Base-by-base conservation (phyloP, 2,797 vertebrate genomes). In the Micromesistius poutassou region DNA sequence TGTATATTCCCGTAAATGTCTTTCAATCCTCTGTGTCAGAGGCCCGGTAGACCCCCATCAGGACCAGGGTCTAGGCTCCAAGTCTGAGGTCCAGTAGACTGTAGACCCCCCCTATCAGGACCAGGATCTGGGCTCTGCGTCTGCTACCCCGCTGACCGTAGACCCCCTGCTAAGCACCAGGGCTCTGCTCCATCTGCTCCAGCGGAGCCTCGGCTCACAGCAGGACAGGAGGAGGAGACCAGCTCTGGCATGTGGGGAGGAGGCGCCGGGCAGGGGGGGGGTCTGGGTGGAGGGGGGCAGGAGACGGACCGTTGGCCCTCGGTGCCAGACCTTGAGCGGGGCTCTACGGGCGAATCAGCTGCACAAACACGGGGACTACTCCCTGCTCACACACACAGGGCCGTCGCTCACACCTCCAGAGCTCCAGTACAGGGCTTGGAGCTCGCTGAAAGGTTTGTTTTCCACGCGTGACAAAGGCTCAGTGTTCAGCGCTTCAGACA, bases 341-440 rank as follows among this genome's bases (percentile, higher is more conserved):
- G n/a, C 86, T 87, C 87, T 80, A 86, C 81, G 76, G 78, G 89
- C 87, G 78, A 84, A 85, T 90, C 90, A 91, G 88, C 90, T 91
- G 87, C 83, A 87, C 78, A 91, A 91, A 91, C 68, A 80, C 70
- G 79, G 86, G 78, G n/a, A 78, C 12, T 66, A 40, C 35, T n/a
- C 71, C 22, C 16, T 72, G 70, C 70, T 55, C 66, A 25, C 73
- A 33, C 66, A 70, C 55, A 55, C n/a, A 13, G 66, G 77, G 79
- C 73, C 83, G 81, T 81, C 50, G 22, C 55, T n/a, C 55, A n/a
- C 6, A 62, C 55, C 40, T 42, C 13, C 40, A 42, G 14, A 16
- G 40, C 14, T 16, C 4, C 12, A 42, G 14, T 4, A 1, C 12
- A 42, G 40, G 12, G 40, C 12, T 4, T 42, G 14, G 40, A 16